Base-by-base conservation (phyloP, 2,113 vertebrate genomes). In the Holacanthus passer region DNA sequence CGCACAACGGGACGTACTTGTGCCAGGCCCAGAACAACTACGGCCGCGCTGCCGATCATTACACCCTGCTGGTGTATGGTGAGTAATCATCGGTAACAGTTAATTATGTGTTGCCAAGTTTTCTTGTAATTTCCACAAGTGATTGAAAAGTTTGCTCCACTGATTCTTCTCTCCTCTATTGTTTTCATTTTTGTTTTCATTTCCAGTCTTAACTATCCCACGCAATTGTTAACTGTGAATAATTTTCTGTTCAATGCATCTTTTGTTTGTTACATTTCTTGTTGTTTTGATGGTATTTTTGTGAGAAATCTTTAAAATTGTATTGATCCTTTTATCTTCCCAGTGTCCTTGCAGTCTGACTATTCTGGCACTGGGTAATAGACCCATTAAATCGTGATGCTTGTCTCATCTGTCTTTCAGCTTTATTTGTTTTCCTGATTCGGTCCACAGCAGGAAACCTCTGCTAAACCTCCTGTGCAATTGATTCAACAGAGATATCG, bases 21-120 rank as follows among this genome's bases (percentile, higher is more conserved):
- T 98, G 97, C 87, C 96, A 97, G 89, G 96, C 96, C n/a, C 95
- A 96, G 35, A 98, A 97, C 88, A 95, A 97, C 88, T 97, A 94
- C 8, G 97, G 97, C 55, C 96, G 96, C 1, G 96, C 97, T 27
- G 96, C 96, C 3, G 97, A 97, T 90, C 96, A 97, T 82, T 98
- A 98, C 83, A 96, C 96, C 9, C 93, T 98, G 31, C 92, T 97
- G 90, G 97, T 98, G 85, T 97, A 98, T 2, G 97, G 97, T 98
- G 88, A 97, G 93, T 90, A 59, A 73, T 20, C 52, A 2, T 22
- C 27, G 20, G 27, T 16, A 2, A 29, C 43, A 22, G 7, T 45
- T 35, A 2, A 35, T 29, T 63, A 39, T 58, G 56, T 68, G 7
- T 31, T 56, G 8, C n/a, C 7, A 70, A 8, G 5, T 76, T 68